Evolutionary conservation across 1,140 invertebrate species (phyloP), one percentile per base, ranked within the genome.

Genomic region (Drosophila bipectinata): DNA sequence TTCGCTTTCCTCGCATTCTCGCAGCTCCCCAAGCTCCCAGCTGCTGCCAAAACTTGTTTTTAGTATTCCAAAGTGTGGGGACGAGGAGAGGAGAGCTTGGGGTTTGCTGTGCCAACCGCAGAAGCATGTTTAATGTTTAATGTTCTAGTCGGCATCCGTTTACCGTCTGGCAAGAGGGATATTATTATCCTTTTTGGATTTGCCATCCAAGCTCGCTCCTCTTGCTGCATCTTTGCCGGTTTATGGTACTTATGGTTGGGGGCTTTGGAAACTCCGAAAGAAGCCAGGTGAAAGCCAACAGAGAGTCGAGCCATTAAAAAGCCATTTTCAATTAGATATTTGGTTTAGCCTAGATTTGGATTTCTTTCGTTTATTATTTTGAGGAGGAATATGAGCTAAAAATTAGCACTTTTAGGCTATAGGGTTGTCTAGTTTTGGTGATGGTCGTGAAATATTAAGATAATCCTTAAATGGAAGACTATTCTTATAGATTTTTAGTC

Each of bases 21-120:
- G 48, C 64, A 39, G 21, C 18, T 47, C 44, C 44, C 15, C 51
- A 64, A 64, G 60, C 72, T 74, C 52, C 72, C 72, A 75, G 72
- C 72, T 75, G 72, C 72, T 75, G 72, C 72, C 72, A 75, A 75
- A 75, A 75, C 72, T 75, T 75, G 72, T 75, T 75, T 73, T 75
- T 51, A n/a, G 9, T 32, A 32, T 9, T 37, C 34, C 10, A 10
- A 12, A 4, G 24, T 8, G 34, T 37, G 21, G 21, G 24, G 9
- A 21, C 21, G 21, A 21, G 21, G 21, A 21, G 21, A 21, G 21
- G 21, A 21, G 21, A 21, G 18, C 37, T 26, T 18, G 26, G 28
- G 52, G 24, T n/a, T 63, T 51, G 24, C 41, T 66, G 67, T 66
- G 67, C 53, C 30, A 64, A 74, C 72, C 59, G 72, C 72, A 74